These are phyloP conservation scores for Plotosus lineatus DNA, from an alignment of 2,113 vertebrate species.

Conservation along the genomic window DNA sequence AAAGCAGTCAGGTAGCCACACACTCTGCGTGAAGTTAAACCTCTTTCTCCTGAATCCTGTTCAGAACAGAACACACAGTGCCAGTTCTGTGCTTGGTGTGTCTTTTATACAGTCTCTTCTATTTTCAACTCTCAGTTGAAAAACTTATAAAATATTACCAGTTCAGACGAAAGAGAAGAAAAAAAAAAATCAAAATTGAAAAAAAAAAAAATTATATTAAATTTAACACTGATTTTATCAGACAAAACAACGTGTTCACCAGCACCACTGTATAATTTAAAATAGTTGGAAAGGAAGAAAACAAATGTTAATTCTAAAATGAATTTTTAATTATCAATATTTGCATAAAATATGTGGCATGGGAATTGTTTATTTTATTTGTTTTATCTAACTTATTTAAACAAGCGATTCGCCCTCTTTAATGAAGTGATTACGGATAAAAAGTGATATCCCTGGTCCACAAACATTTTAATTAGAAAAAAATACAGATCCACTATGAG, in stretches of 20 bases:
- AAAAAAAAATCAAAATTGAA: neutral
- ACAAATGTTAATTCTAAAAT: too few species aligned
- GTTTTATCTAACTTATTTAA: too few species aligned
- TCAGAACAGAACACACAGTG: neutral
- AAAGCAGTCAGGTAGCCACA: neutral
- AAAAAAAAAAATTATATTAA: neutral
- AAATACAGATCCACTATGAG: too few species aligned
- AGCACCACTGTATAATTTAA: neutral
- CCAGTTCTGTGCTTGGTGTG: constrained; percentile 1
- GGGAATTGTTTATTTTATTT: too few species aligned
- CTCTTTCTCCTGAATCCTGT: neutral
- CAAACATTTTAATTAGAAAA: too few species aligned
- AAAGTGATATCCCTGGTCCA: too few species aligned
- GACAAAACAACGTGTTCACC: neutral
- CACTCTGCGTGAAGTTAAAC: too few species aligned
- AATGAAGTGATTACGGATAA: too few species aligned
- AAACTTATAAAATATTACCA: neutral
- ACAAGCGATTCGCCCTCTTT: too few species aligned
- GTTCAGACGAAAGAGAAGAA: neutral
- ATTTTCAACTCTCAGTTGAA: neutral
- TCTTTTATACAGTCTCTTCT: neutral
- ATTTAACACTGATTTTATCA: neutral
- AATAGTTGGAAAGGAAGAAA: neutral
- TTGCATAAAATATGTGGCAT: too few species aligned
- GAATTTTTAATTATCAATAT: too few species aligned